Conservation (phyloP, 2,888 invertebrate species). For the Leucophora obtusa region DNA sequence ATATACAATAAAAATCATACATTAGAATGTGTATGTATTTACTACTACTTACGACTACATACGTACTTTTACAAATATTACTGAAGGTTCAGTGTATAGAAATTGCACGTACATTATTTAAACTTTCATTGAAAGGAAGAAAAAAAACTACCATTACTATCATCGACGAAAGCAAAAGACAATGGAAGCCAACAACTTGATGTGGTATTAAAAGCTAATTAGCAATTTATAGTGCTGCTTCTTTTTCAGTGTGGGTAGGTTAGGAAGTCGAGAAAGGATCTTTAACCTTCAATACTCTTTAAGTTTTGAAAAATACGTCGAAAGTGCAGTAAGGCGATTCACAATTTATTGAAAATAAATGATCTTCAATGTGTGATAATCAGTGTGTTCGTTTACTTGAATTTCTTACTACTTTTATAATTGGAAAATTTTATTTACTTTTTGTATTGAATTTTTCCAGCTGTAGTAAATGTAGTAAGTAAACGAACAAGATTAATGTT, state of each 20-base stretch:
- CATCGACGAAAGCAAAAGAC: conserved; percentile 6
- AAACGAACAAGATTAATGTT: no score
- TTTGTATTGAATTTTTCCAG: no score
- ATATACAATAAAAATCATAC: no score
- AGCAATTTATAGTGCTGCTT: conserved; percentile 15
- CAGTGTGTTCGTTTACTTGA: no score
- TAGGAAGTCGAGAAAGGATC: neutral
- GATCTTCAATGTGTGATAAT: no score
- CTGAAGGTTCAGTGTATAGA: neutral
- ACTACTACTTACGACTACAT: neutral
- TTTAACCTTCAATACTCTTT: neutral
- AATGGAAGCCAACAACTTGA: conserved; percentile 35
- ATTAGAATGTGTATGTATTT: no score
- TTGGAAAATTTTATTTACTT: no score
- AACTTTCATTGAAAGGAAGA: conserved; percentile 9
- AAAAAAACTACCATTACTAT: neutral
- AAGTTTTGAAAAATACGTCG: neutral
- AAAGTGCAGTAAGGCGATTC: no score
- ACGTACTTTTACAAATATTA: neutral
- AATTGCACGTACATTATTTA: conserved; percentile 24
- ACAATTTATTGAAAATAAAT: no score
- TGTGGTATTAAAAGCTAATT: conserved; percentile 53
- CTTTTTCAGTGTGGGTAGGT: neutral
- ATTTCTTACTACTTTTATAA: no score
- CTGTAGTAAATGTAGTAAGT: no score